A percentile compares a stretch with the other conserved stretches of the same genome.
phyloP scores from a whole-genome alignment of 2,113 vertebrate genomes.

The Erinaceus europaeus region DNA sequence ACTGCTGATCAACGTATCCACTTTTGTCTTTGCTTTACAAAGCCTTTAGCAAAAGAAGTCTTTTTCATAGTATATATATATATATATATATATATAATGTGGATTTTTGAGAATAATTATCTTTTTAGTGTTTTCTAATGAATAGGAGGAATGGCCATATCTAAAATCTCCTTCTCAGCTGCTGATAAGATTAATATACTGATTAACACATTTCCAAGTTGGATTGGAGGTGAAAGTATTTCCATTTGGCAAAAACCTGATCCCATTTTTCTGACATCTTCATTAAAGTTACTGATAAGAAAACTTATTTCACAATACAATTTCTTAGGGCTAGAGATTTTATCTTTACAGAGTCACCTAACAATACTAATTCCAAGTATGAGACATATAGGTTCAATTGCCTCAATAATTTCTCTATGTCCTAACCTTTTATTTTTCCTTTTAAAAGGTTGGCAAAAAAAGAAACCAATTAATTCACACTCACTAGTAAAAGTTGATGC shows the following conservation, averaged over 20 bases:
- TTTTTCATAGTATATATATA: constrained; percentile 49
- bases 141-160: constrained; percentile 73
- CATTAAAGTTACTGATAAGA: constrained; percentile 84
- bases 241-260: constrained; percentile 77
- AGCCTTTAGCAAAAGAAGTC: constrained; percentile 61
- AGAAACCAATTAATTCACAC: constrained; percentile 68
- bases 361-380: constrained; percentile 76
- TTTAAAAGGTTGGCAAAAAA: constrained; percentile 75
- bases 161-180: constrained; percentile 68
- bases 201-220: constrained; percentile 81
- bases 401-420: constrained; percentile 68
- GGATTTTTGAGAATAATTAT: constrained; percentile 80
- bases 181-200: constrained; percentile 82
- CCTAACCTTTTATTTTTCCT: constrained; percentile 42
- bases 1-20: background rate
- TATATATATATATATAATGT: too few relatives aligned
- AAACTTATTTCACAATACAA: constrained; percentile 83
- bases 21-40: constrained; percentile 58
- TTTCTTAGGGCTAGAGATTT: constrained; percentile 76
- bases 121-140: constrained; percentile 75
- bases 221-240: constrained; percentile 78
- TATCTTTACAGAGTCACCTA: constrained; percentile 80
- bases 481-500: constrained; percentile 63
- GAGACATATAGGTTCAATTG: constrained; percentile 75
- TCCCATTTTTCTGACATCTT: constrained; percentile 84